phyloP scores from a whole-genome alignment of 2,888 invertebrate genomes.

The Amphimallon solstitiale region DNA sequence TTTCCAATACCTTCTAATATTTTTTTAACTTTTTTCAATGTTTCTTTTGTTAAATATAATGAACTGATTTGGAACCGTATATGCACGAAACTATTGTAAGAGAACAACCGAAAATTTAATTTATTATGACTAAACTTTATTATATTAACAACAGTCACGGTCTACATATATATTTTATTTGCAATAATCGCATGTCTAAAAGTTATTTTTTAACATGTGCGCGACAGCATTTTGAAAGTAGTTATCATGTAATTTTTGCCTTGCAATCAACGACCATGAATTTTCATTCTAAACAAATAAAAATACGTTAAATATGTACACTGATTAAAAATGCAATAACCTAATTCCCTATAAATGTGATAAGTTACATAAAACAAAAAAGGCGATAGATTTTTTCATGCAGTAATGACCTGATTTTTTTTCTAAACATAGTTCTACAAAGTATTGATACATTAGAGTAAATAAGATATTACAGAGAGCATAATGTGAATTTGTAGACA shows the following conservation, averaged over 20 bases:
- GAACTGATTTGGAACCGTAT: too few species aligned
- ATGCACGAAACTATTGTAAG: too few species aligned
- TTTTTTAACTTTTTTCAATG: too few species aligned
- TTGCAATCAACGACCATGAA: constrained; percentile 19
- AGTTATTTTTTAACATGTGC: neutral
- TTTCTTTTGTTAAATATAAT: too few species aligned
- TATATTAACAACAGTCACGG: neutral
- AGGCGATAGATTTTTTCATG: neutral
- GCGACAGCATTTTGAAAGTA: constrained; percentile 14
- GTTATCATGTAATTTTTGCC: constrained; percentile 7
- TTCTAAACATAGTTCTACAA: too few species aligned
- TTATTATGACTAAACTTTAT: neutral
- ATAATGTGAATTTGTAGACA: too few species aligned
- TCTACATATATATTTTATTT: too few species aligned
- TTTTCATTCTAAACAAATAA: constrained; percentile 12
- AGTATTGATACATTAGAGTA: too few species aligned
- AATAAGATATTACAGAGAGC: too few species aligned
- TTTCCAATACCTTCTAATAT: too few species aligned
- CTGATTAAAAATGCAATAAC: constrained; percentile 13
- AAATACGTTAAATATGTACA: neutral
- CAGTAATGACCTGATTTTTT: constrained; percentile 16
- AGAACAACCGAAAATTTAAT: too few species aligned
- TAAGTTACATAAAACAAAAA: neutral
- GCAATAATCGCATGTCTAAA: too few species aligned
- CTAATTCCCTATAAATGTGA: constrained; percentile 16